Evolutionary conservation across 2,113 vertebrate genomes (phyloP), one percentile per base, ranked within the genome.

Genomic region (Rafetus swinhoei): DNA sequence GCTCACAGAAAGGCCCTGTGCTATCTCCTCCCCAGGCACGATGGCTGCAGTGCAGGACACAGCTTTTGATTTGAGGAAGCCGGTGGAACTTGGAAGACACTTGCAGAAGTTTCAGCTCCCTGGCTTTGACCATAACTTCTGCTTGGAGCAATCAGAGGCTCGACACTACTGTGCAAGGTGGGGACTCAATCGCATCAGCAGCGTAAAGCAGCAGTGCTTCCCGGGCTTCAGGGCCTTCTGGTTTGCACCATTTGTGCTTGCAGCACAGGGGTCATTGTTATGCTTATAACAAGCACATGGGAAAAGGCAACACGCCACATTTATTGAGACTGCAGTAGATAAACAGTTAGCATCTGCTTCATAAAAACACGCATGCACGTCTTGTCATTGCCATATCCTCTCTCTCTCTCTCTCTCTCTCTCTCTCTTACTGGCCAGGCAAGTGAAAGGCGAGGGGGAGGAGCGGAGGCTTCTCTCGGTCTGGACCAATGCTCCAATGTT

Each of bases 121-220:
- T 2, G 99, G 99, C 18, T 99, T 99, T 7, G 99, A 99, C 96
- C 99, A 99, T 97, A 99, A 99, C 92, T 99, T 99, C 97, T 99
- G 99, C 88, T 96, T 99, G 95, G 96, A 86, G 24, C 95, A 97
- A 24, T 79, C 82, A 0, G 94, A 97, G 92, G 92, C 95, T 56
- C 98, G 98, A 81, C 96, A 22, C 54, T 97, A 95, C 0, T 98
- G 97, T 93, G 99, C 99, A 87, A 98, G 99, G 99, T 99, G 94
- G 35, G 90, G 22, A 54, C 53, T 12, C 4, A 3, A 14, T 29
- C 24, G 3, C 39, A 8, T 27, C 39, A 29, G 52, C 13, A 15
- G 22, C 14, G 74, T 35, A 35, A 53, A 22, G 39, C 18, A 25
- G 76, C 12, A 19, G 27, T 52, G 21, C 39, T 25, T 14, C 76